Conservation (phyloP, 2,888 invertebrate species). For the Trachelus stipa region DNA sequence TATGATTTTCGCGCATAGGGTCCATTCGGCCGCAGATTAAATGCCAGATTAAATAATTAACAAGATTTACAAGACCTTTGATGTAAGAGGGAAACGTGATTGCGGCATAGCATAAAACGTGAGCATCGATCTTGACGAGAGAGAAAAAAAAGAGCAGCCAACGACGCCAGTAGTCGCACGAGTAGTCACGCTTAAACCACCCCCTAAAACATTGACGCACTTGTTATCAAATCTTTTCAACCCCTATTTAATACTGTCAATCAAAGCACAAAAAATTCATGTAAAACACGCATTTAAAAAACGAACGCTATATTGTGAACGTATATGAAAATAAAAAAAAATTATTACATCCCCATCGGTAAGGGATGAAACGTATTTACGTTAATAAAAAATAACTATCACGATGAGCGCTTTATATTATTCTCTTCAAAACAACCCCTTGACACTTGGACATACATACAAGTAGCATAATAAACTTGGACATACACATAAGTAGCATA, state of each 20-base stretch:
- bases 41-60: not conserved
- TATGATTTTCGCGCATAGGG: too few species aligned
- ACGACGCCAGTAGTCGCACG: not conserved
- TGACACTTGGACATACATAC: not conserved
- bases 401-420: not conserved
- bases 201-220: not conserved
- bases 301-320: not conserved
- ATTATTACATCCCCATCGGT: not conserved
- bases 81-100: not conserved
- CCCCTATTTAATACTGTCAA: not conserved
- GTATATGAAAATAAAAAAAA: not conserved
- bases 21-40: too few species aligned
- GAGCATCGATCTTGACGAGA: not conserved
- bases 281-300: not conserved
- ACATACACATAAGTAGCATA: fast-evolving
- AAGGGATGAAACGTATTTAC: not conserved
- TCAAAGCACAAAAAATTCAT: not conserved
- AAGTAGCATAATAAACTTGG: not conserved
- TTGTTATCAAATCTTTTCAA: not conserved
- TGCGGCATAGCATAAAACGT: not conserved
- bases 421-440: not conserved
- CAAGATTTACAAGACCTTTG: not conserved
- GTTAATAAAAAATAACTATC: not conserved
- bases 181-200: not conserved
- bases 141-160: not conserved